Base-by-base conservation (phyloP, 2,797 vertebrate species). In the Hemitrygon akajei region DNA sequence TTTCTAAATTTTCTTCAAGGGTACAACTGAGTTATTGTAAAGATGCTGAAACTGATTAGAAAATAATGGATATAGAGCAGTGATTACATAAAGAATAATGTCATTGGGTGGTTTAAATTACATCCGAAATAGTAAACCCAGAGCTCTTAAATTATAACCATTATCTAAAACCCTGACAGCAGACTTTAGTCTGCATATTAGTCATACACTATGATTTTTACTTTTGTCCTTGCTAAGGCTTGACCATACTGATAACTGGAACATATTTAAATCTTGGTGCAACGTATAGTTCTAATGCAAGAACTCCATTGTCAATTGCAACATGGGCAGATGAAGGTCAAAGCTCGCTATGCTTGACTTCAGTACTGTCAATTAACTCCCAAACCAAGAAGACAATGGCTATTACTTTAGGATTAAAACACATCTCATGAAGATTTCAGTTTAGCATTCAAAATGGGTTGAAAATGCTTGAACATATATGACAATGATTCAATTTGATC, bases 1-100 rank as follows among this genome's bases (percentile, higher is more conserved):
- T 95, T 95, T 84, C 94, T 94, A 95, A 95, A 58, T 40, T 93
- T 93, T 89, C 86, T 89, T 93, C 91, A 93, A 93, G 91, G 91
- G 73, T 76, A 93, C 71, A 76, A 93, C 7, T 7, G 71, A 93
- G 91, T 93, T 40, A 93, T 30, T n/a, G 47, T 30, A 76, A 37
- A 73, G 91, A 75, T 92, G 22, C 10, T 56, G 10, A 37, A 69
- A 16, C 91, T 76, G 40, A 76, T 76, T 75, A 93, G 40, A 76
- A 27, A 89, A 89, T 40, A 56, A n/a, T 56, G 40, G 71, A 76
- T 18, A 58, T 40, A 25, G 25, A 93, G 40, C 25, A 58, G 91
- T 18, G 47, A 56, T 76, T 73, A 93, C 40, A n/a, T n/a, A 76
- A n/a, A 56, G 91, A 76, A 56, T 93, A 76, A 93, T 76, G 25